These are phyloP conservation scores for Lepidocolaptes lacrymiger DNA, from an alignment of 2,797 vertebrate genomes.

Conservation along the genomic window DNA sequence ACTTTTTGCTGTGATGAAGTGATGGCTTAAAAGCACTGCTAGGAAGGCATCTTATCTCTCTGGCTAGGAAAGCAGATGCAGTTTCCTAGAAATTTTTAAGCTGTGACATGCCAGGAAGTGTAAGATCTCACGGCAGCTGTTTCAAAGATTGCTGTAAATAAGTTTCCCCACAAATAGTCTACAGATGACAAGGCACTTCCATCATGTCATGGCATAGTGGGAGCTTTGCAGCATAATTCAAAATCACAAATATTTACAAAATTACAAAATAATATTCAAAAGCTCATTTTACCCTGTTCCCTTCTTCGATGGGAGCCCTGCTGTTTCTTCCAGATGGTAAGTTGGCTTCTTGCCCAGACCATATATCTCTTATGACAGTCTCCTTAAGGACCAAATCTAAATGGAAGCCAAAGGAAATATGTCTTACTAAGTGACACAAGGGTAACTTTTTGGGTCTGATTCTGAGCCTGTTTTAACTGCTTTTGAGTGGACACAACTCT, in stretches of 20 bases:
- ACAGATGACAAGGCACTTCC: not conserved
- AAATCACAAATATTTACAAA: conserved; percentile 52
- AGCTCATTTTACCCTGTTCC: conserved; percentile 28
- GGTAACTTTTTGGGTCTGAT: conserved; percentile 6
- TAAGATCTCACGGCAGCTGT: not conserved
- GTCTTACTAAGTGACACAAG: conserved; percentile 51
- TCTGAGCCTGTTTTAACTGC: conserved; percentile 25
- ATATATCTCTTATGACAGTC: conserved; percentile 61
- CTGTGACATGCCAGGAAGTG: conserved; percentile 22
- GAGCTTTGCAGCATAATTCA: conserved; percentile 1
- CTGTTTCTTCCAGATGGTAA: conserved; percentile 63
- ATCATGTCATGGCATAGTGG: not conserved
- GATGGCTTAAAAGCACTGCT: not conserved
- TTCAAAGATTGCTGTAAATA: conserved; percentile 23
- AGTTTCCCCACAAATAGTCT: not conserved
- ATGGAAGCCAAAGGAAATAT: conserved; percentile 64
- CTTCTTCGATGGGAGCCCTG: conserved; percentile 7
- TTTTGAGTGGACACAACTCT: not conserved
- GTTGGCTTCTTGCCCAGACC: conserved; percentile 54
- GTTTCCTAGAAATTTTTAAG: conserved; percentile 58
- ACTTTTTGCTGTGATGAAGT: not conserved
- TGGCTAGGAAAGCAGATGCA: conserved; percentile 32
- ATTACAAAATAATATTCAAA: conserved; percentile 38
- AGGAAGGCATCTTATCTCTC: conserved; percentile 28
- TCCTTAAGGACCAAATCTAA: conserved; percentile 67